Conservation (phyloP, 2,797 vertebrate genomes). For the Ctenosaura bakeri region DNA sequence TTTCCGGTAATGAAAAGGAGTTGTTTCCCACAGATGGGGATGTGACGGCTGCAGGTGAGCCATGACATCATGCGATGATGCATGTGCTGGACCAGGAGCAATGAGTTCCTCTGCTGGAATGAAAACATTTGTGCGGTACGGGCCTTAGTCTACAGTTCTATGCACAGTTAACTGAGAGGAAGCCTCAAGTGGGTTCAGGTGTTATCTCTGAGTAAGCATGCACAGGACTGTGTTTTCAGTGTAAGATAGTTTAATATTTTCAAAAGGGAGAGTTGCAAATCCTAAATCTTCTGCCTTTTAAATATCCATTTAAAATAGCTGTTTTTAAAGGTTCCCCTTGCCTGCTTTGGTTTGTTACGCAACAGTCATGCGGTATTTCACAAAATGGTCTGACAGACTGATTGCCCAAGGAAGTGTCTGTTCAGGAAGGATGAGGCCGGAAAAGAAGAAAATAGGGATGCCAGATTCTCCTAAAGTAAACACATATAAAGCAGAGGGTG, state of each 20-base stretch:
- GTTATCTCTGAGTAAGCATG: not conserved
- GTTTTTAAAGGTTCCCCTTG: too few species aligned
- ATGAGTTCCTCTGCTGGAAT: too few species aligned
- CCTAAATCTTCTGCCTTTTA: not conserved
- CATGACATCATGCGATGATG: too few species aligned
- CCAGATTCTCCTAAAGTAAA: not conserved
- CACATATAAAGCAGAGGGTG: too few species aligned
- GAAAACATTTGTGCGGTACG: too few species aligned
- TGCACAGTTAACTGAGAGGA: not conserved
- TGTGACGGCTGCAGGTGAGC: too few species aligned
- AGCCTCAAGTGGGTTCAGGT: not conserved
- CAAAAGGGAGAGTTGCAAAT: not conserved
- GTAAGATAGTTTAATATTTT: not conserved
- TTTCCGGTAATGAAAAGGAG: too few species aligned
- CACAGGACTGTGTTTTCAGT: not conserved
- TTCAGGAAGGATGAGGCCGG: not conserved
- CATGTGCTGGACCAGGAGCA: too few species aligned
- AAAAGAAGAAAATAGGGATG: too few species aligned
- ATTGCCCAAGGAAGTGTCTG: too few species aligned
- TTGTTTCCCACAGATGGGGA: too few species aligned
- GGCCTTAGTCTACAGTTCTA: not conserved
- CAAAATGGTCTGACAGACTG: too few species aligned
- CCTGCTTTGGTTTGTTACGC: not conserved
- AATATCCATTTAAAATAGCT: not conserved
- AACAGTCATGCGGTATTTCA: not conserved